A percentile compares a stretch with the other conserved stretches of the same genome.
phyloP scores from a whole-genome alignment of 2,113 vertebrate species.

The Parus major region DNA sequence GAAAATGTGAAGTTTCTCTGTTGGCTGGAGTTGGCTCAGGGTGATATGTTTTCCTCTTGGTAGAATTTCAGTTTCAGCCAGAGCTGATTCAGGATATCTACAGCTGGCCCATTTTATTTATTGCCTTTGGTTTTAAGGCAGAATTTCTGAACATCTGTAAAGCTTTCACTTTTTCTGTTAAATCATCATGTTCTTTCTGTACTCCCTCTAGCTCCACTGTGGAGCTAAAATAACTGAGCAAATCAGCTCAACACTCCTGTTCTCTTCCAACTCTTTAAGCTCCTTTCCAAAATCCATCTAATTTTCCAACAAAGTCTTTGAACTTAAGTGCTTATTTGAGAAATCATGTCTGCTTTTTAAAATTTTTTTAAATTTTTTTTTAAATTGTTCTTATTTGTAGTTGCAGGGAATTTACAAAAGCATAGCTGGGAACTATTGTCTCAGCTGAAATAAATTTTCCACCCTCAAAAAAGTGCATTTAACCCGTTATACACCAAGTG shows the following conservation, averaged over 20 bases:
- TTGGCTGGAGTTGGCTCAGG: background rate
- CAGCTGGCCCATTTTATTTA: background rate
- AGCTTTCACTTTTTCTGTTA: background rate
- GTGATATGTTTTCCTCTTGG: background rate
- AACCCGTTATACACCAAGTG: background rate
- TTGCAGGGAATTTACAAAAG: background rate
- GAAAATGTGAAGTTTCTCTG: background rate
- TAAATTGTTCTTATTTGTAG: background rate
- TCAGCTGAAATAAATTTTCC: background rate
- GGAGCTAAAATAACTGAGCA: background rate
- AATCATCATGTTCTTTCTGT: background rate
- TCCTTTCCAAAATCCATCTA: background rate
- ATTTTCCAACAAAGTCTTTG: background rate
- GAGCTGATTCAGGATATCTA: background rate
- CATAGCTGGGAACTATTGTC: background rate
- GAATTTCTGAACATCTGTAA: background rate
- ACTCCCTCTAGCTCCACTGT: background rate
- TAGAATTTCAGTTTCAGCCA: background rate
- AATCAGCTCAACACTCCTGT: background rate
- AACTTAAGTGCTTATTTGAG: background rate
- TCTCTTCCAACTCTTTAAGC: background rate
- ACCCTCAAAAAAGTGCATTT: background rate
- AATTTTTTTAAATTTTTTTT: background rate
- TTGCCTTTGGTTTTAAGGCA: background rate
- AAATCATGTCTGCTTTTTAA: background rate